Conservation (phyloP, 2,888 invertebrate genomes). For the Agrypnus murinus region DNA sequence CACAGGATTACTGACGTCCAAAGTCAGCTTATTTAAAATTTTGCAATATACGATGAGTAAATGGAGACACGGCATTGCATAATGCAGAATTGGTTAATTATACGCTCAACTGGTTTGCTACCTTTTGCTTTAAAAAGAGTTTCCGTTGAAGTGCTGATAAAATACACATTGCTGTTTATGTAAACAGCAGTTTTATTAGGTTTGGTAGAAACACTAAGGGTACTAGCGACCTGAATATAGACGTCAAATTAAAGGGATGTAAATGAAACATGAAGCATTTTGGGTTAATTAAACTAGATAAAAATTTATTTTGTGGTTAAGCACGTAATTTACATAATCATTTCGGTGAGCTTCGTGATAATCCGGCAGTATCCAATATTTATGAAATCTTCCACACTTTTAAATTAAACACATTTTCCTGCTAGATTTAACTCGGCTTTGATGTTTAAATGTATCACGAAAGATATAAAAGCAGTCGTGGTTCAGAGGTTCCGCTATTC, state of each 20-base stretch:
- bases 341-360: conserved; percentile 28
- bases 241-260: conserved; percentile 18
- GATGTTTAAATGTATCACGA: conserved; percentile 17
- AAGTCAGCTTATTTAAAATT: too few species aligned
- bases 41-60: too few species aligned
- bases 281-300: conserved; percentile 27
- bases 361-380: conserved; percentile 28
- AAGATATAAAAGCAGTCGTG: conserved; percentile 16
- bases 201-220: neutral
- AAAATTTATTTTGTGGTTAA: conserved; percentile 34
- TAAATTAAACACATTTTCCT: conserved; percentile 17
- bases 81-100: too few species aligned
- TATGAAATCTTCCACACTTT: conserved; percentile 30
- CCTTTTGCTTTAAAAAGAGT: too few species aligned
- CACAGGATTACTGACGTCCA: too few species aligned
- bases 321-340: conserved; percentile 27
- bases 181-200: conserved; percentile 1
- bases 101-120: too few species aligned
- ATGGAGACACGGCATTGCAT: too few species aligned
- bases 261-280: conserved; percentile 25
- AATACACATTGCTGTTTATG: neutral
- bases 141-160: too few species aligned
- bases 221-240: conserved; percentile 3
- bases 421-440: conserved; percentile 19
- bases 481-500: neutral